Base-by-base conservation (phyloP, 2,888 invertebrate species). In the Mactromeris polynyma region DNA sequence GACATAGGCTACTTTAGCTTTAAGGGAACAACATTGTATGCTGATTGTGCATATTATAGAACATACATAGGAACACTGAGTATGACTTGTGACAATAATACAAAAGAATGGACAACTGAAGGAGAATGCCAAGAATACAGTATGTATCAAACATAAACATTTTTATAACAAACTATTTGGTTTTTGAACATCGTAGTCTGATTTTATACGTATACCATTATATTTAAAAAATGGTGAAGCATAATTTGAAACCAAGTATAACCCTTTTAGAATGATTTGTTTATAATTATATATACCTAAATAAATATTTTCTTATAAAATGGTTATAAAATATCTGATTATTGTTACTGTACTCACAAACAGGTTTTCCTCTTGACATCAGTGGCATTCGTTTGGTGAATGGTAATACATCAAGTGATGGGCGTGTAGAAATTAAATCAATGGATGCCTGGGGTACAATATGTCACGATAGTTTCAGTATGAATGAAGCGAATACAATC, bases 91-190 rank as follows among this genome's bases (percentile, higher is more conserved):
- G 82, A 82, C 36, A 82, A 82, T 26, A 42, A 2, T 58, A 85
- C 79, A 11, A 42, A 42, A n/a, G 42, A 38, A 11, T 85, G 85
- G 85, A 64, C 64, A 6, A 85, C 79, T 17, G 64, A 80, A n/a
- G 85, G 85, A 42, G 85, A 80, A 46, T 85, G 85, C 17, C 85
- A 85, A 19, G 85, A 85, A 64, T 85, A 85, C 31, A 81, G 85
- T 80, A 36, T 40, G 85, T 85, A 26, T 0, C 42, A 42, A 42
- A 42, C 14, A 42, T 42, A 42, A 9, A 42, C 42, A 42, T 42
- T 6, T 42, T 9, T 42, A 42, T 42, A 42, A 42, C n/a, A n/a
- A n/a, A n/a, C n/a, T n/a, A n/a, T n/a, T n/a, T n/a, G n/a, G n/a
- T n/a, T n/a, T n/a, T n/a, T n/a, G n/a, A n/a, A n/a, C n/a, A n/a